Evolutionary conservation across 1,140 invertebrate genomes (phyloP), one percentile per base, ranked within the genome.

Genomic region (Ips typographus): DNA sequence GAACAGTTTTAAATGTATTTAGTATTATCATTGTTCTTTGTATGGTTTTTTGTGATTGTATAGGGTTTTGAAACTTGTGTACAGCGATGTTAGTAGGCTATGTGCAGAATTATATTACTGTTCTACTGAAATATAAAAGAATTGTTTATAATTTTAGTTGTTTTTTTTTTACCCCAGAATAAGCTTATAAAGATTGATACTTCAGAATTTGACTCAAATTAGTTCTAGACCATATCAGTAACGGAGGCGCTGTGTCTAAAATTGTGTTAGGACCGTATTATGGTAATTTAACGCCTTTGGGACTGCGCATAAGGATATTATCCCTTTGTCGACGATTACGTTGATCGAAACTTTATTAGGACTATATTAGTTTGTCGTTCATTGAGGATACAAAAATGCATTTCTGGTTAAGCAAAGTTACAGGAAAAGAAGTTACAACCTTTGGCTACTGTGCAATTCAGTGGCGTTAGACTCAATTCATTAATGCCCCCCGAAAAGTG

Each of bases 101-200:
- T 65, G 64, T 65, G 64, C 64, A 65, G 57, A 49, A 49, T 65
- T 65, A 65, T 65, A 65, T 65, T 65, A 65, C 41, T 65, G 64
- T 65, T 65, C 64, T 65, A 53, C 39, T 65, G 51, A 65, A 65
- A 65, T 65, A 65, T 49, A 49, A 65, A 65, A 47, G 39, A 57
- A 65, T 58, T 65, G 64, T 65, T 65, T 65, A 57, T 65, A 65
- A 38, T 39, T 51, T 49, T 6, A 49, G 22, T 8, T 3, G 44
- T 22, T 49, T 49, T 49, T 49, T 49, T 8, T 49, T 49, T 49
- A 22, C 22, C 22, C 22, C 22, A 22, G 22, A 22, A 22, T 22
- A 22, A 22, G 22, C 22, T 22, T 22, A 22, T 22, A 22, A 22
- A 22, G 22, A 22, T 22, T 22, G 22, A 22, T 22, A 22, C 22